Evolutionary conservation across 2,797 vertebrate genomes (phyloP), one percentile per base, ranked within the genome.

Genomic region (Lepidocolaptes lacrymiger): DNA sequence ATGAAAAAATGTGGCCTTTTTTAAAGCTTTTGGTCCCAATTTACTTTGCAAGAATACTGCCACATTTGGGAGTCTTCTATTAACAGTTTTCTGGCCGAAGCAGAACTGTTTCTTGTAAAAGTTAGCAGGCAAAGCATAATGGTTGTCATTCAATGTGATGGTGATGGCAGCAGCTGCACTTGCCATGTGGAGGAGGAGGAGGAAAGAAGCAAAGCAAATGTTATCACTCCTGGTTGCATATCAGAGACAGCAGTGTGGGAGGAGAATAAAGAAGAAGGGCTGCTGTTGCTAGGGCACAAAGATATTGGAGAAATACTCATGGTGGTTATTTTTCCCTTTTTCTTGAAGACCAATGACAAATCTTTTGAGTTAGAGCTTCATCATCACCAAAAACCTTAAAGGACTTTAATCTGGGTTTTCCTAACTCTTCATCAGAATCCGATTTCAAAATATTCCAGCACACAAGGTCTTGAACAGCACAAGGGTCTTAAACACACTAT

Each of bases 271-370:
- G 88, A 87, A 88, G 91, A 93, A 82, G 80, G 93, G 69, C 92
- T 95, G 89, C 93, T 84, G 95, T 95, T 96, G 96, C 96, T 97
- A 97, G 63, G 96, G 93, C 89, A 95, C 94, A 85, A 88, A 88
- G 71, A 95, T 79, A 91, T 0, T 74, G 88, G 74, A 96, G 71
- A 81, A 93, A 88, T 86, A 86, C 59, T 94, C 48, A 23, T 43
- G 72, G 76, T 88, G 54, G 39, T 49, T 93, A 77, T 74, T 94
- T 73, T 81, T 67, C 59, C 34, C 55, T 81, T 79, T 87, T 59
- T 39, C 49, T 84, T 84, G 41, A 90, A 91, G 64, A 76, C 34
- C 27, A 58, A 27, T n/a, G 24, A 81, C 34, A 77, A 52, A 5
- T 73, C 51, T 66, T 80, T 80, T 76, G 37, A 91, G 58, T 79